Conservation (phyloP, 30 jellyfish, hydroid and myxozoan genomes). For the Mastigias papua region DNA sequence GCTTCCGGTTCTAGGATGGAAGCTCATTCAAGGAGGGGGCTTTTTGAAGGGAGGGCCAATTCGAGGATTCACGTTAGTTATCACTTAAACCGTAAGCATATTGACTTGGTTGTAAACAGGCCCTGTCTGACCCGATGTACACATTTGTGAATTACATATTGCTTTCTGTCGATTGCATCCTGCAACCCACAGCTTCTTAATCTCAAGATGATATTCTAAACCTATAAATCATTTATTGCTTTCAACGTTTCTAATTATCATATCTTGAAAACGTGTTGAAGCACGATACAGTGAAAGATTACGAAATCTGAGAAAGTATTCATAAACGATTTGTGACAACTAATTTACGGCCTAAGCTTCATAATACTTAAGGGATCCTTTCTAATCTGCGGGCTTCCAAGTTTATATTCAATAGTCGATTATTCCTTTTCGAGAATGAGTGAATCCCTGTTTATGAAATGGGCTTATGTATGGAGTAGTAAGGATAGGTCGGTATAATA, state of each 20-base stretch:
- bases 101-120: too few relatives aligned
- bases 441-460: too few relatives aligned
- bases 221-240: neutral
- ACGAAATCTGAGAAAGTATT: conserved; percentile 37
- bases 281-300: conserved; percentile 24
- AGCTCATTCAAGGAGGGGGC: too few relatives aligned
- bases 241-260: conserved; percentile 8
- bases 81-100: too few relatives aligned
- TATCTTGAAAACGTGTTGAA: conserved; percentile 40
- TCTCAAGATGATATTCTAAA: neutral
- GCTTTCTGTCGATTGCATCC: neutral
- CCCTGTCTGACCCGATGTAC: too few relatives aligned
- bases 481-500: too few relatives aligned
- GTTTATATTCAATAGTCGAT: neutral
- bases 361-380: neutral
- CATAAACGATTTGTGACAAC: conserved; percentile 26
- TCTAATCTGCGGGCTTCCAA: conserved; percentile 12
- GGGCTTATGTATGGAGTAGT: too few relatives aligned
- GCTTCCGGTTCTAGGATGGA: too few relatives aligned
- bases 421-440: neutral
- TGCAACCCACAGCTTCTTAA: neutral
- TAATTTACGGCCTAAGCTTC: conserved; percentile 31
- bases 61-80: too few relatives aligned
- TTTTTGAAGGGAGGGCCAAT: too few relatives aligned
- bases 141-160: too few relatives aligned